Percentiles rank a stretch among this genome's conserved stretches.
Evolutionary conservation across 2,113 vertebrate species (phyloP).

Genomic region (Rhinopomastus cyanomelas): DNA sequence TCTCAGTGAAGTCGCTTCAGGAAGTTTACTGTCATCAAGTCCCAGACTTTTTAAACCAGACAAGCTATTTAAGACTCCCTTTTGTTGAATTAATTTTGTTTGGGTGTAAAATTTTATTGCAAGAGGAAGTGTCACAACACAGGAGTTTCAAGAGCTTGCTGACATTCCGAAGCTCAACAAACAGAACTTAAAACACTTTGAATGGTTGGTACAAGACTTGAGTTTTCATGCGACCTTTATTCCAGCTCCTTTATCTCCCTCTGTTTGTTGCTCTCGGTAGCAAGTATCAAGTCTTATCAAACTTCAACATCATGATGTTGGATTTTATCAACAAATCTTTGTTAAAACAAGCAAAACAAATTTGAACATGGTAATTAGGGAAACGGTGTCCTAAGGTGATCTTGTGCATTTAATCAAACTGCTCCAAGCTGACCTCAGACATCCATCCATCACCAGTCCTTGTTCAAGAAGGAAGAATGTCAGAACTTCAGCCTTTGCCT

Average conservation of each 20-base stretch:
- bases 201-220: background rate
- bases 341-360: background rate
- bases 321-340: background rate
- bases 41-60: background rate
- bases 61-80: background rate
- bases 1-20: background rate
- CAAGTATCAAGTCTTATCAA: background rate
- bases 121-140: background rate
- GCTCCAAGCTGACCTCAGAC: background rate
- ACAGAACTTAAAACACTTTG: background rate
- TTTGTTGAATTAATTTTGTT: constrained; percentile 18
- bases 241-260: background rate
- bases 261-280: background rate
- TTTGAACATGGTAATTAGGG: background rate
- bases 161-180: background rate
- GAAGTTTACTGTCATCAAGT: constrained; percentile 12
- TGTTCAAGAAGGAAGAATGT: background rate
- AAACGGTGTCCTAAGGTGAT: background rate
- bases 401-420: background rate
- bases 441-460: background rate
- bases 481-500: background rate
- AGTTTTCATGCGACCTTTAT: background rate
- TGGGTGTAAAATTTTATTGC: background rate
- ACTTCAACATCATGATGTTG: background rate
- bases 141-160: background rate